Evolutionary conservation across 2,888 invertebrate genomes (phyloP), one percentile per base, ranked within the genome.

Genomic region (Sarcophaga subvicina): DNA sequence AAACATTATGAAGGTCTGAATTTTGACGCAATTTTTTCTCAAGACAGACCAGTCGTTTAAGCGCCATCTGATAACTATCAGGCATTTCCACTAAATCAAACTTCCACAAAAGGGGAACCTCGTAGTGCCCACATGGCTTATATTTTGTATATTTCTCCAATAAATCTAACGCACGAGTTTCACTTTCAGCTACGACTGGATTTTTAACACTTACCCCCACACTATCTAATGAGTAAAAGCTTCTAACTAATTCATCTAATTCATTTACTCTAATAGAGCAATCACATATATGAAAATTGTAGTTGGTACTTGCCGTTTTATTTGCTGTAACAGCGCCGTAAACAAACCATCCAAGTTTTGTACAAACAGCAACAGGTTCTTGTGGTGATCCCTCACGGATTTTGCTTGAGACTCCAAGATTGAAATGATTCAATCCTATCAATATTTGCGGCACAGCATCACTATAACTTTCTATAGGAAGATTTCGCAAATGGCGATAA

Each of bases 241-340:
- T 77, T 25, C 59, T 66, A 17, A 76, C 59, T 66, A 76, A 76
- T 27, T 54, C 22, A 66, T 76, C 66, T 54, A 76, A 76, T 17
- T 67, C 67, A 22, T 77, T 37, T 37, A 25, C 45, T n/a, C 37
- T 22, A 22, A 17, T 20, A n/a, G 66, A 27, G n/a, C 77, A 77
- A 77, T 79, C 69, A 63, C 78, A 70, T 25, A 79, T 22, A 60
- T 70, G 78, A 69, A 79, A 70, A 70, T 79, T 79, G 14, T 47
- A 79, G 49, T 49, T 60, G 49, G 47, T 79, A 70, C 78, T 54
- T 78, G 77, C 20, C 1, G 17, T 62, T 45, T 59, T 5, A 4
- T 59, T 71, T 22, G 49, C 71, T 12, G 22, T 25, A 22, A 59
- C 25, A 27, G 71, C 25, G 22, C 71, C 71, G 17, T 71, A 71